Evolutionary conservation across 2,113 vertebrate genomes (phyloP).

Genomic region (Brienomyrus brachyistius): DNA sequence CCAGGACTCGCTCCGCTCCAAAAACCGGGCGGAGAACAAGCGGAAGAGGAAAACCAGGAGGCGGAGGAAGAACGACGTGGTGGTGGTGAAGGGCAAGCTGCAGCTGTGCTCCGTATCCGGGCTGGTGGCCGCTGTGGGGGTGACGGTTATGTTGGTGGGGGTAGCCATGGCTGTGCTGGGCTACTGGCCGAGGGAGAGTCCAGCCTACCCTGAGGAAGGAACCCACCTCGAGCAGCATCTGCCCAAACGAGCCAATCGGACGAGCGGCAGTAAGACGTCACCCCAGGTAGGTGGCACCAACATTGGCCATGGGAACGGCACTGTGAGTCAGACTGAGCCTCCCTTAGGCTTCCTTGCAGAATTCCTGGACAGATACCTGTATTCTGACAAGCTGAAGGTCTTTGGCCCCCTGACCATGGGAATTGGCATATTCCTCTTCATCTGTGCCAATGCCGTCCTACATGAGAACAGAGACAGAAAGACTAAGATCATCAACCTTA

Average conservation of each 20-base stretch:
- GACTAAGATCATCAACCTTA: slow-evolving; percentile 90
- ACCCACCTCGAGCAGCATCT: slow-evolving; percentile 17
- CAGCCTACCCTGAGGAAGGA: slow-evolving; percentile 47
- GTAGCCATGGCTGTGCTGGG: slow-evolving; percentile 82
- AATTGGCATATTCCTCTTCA: slow-evolving; percentile 93
- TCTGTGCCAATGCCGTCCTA: slow-evolving; percentile 89
- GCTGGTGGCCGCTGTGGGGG: slow-evolving; percentile 76
- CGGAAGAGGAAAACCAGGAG: slow-evolving; percentile 77
- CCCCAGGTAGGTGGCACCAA: slow-evolving; percentile 25
- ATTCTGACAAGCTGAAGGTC: slow-evolving; percentile 90
- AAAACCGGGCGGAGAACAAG: slow-evolving; percentile 64
- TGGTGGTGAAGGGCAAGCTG: slow-evolving; percentile 89
- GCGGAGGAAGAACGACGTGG: slow-evolving; percentile 79
- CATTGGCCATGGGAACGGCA: slow-evolving; percentile 31
- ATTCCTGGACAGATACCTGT: slow-evolving; percentile 77
- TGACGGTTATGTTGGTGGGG: slow-evolving; percentile 81
- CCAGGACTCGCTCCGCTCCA: slow-evolving; percentile 78
- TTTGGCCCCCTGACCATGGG: slow-evolving; percentile 93
- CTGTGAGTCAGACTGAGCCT: slow-evolving; percentile 25
- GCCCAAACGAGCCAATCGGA: slow-evolving; percentile 23
- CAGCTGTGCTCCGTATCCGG: slow-evolving; percentile 83
- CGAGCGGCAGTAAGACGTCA: slow-evolving; percentile 20
- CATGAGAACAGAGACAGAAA: slow-evolving; percentile 91
- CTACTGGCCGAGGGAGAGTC: slow-evolving; percentile 80
- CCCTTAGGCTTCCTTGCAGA: slow-evolving; percentile 59